These are phyloP conservation scores for Rhinoderma darwinii DNA, from an alignment of 2,113 vertebrate species.

Conservation along the genomic window DNA sequence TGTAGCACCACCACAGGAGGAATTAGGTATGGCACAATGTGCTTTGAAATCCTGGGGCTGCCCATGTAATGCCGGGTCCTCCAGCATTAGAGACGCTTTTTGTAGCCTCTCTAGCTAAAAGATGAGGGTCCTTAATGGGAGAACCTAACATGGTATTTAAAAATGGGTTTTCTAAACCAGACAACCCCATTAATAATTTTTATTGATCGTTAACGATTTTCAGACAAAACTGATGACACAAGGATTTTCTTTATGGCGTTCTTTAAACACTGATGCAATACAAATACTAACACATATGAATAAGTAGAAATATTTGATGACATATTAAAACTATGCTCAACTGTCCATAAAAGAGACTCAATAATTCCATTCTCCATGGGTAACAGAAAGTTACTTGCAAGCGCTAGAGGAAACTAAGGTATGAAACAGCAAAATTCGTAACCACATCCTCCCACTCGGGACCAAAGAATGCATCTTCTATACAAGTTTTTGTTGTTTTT, in stretches of 20 bases:
- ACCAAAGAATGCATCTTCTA: not conserved
- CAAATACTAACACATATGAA: not conserved
- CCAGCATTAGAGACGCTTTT: too few species aligned
- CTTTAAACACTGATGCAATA: too few species aligned
- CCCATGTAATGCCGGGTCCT: not conserved
- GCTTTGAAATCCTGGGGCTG: not conserved
- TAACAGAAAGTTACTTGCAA: conserved; percentile 39
- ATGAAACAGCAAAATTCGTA: conserved; percentile 36
- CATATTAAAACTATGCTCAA: not conserved
- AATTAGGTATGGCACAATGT: not conserved
- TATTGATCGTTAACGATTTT: too few species aligned
- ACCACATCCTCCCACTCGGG: conserved; percentile 52
- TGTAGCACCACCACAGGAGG: not conserved
- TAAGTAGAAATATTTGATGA: not conserved
- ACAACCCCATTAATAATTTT: too few species aligned
- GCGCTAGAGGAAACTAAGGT: conserved; percentile 38
- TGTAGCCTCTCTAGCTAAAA: too few species aligned
- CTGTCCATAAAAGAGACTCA: not conserved
- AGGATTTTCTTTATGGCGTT: too few species aligned
- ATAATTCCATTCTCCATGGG: conserved; percentile 28
- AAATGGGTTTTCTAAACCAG: too few species aligned
- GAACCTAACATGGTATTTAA: too few species aligned
- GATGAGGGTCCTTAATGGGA: too few species aligned
- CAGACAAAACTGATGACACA: too few species aligned
- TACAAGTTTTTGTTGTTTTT: not conserved